Evolutionary conservation across 23 tunicate genomes (phyloP), one percentile per base, ranked within the genome.

Genomic region (Botrylloides violaceus): DNA sequence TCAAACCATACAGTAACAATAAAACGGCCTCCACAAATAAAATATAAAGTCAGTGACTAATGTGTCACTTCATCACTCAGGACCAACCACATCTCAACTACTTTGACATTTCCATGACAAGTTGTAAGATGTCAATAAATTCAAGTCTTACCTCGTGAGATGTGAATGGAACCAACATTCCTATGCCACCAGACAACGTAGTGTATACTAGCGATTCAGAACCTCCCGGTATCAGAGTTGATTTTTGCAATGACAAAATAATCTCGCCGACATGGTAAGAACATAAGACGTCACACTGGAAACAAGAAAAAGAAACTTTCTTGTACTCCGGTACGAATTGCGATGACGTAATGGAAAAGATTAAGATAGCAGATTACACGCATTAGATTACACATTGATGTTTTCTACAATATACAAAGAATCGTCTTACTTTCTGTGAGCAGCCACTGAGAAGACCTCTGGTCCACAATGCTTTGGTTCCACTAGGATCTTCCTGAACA

Each of bases 391-490:
- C n/a, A n/a, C n/a, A n/a, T n/a, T n/a, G n/a, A n/a, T n/a, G n/a
- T n/a, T 22, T 61, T 22, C 19, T 60, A 61, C 66, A 22, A 23
- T 61, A n/a, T 19, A 18, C 62, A n/a, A n/a, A n/a, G n/a, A n/a
- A n/a, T n/a, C n/a, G n/a, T 28, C 71, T 25, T 26, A 85, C 98
- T 56, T 93, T 93, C 64, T 93, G 98, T 68, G 89, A 84, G 24
- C 94, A 93, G 18, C 98, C 98, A 32, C 79, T 93, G 65, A 93
- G 81, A 38, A 84, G 79, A 19, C 98, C 98, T 39, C 98, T 72
- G 27, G 91, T 58, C 98, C 98, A 93, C 61, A 93, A 60, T 39
- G 98, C 98, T 74, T 93, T 93, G 32, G 98, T 86, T 77, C 98
- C 98, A 62, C 94, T 85, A 22, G 98, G 98, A 38, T 93, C 98